These are phyloP conservation scores for Dendronephthya gigantea DNA, from an alignment of 64 coral and sea anemone species.

Conservation along the genomic window DNA sequence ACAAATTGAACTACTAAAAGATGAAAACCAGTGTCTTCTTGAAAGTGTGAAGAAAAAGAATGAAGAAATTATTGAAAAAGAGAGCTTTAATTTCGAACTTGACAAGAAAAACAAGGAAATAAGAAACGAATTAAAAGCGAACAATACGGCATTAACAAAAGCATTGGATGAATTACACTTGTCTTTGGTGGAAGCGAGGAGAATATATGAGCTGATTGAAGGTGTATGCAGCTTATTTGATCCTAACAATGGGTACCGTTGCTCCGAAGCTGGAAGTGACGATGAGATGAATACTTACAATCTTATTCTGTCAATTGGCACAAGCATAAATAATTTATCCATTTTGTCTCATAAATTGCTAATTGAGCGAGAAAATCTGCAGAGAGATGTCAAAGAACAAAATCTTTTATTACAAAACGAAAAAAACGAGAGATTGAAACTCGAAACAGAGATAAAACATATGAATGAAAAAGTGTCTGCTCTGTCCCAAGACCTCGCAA, in stretches of 20 bases:
- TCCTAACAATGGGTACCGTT: background rate
- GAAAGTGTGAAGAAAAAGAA: background rate
- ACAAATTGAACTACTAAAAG: background rate
- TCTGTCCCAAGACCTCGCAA: background rate
- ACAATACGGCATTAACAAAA: background rate
- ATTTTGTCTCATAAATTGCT: background rate
- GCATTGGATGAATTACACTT: background rate
- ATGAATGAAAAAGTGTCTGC: background rate
- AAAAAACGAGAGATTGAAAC: background rate
- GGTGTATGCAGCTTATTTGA: background rate
- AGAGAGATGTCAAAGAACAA: background rate
- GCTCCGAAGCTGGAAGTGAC: background rate
- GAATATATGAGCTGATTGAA: background rate
- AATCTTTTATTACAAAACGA: background rate
- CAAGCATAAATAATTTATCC: background rate
- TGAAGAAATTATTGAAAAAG: background rate
- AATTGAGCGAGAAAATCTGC: background rate
- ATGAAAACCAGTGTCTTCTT: background rate
- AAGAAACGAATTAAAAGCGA: background rate
- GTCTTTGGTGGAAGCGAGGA: background rate
- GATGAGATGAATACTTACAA: background rate
- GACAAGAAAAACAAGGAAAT: background rate
- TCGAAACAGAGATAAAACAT: background rate
- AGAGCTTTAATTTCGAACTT: background rate
- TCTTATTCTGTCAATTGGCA: background rate